phyloP scores from a whole-genome alignment of 1,140 invertebrate species.

The Platyura marginata region DNA sequence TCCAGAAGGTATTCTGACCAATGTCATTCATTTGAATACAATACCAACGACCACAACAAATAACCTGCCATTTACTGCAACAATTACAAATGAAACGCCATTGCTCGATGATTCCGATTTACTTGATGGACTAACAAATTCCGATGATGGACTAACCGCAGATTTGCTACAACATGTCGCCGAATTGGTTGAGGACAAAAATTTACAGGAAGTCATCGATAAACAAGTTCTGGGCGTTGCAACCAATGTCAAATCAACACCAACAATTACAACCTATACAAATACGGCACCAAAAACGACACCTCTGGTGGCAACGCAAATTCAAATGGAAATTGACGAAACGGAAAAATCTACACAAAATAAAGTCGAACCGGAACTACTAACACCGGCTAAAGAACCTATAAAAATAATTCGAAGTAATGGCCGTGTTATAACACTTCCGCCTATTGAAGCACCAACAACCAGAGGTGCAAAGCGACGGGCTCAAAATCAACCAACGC shows the following conservation, averaged over 20 bases:
- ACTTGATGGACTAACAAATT: not conserved
- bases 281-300: not conserved
- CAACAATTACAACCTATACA: slow-evolving; percentile 2
- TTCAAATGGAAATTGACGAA: slow-evolving; percentile 13
- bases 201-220: slow-evolving; percentile 44
- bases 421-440: slow-evolving; percentile 50
- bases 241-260: slow-evolving; percentile 8
- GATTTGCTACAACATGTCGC: slow-evolving; percentile 47
- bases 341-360: slow-evolving; percentile 10
- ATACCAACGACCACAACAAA: not conserved
- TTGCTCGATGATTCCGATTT: not conserved
- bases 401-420: slow-evolving; percentile 49
- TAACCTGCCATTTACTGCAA: not conserved
- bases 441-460: slow-evolving; percentile 59
- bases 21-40: not conserved
- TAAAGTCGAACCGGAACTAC: slow-evolving; percentile 8
- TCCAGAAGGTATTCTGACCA: slow-evolving; percentile 6
- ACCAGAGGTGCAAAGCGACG: slow-evolving; percentile 33
- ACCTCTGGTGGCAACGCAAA: slow-evolving; percentile 2
- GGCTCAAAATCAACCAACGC: slow-evolving; percentile 12
- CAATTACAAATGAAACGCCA: not conserved
- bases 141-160: slow-evolving; percentile 38
- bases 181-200: slow-evolving; percentile 41
- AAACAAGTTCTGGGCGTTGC: slow-evolving; percentile 33
- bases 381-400: slow-evolving; percentile 27